A percentile compares a stretch with the other conserved stretches of the same genome.
phyloP scores from a whole-genome alignment of 1,140 invertebrate genomes.

The Patella vulgata region DNA sequence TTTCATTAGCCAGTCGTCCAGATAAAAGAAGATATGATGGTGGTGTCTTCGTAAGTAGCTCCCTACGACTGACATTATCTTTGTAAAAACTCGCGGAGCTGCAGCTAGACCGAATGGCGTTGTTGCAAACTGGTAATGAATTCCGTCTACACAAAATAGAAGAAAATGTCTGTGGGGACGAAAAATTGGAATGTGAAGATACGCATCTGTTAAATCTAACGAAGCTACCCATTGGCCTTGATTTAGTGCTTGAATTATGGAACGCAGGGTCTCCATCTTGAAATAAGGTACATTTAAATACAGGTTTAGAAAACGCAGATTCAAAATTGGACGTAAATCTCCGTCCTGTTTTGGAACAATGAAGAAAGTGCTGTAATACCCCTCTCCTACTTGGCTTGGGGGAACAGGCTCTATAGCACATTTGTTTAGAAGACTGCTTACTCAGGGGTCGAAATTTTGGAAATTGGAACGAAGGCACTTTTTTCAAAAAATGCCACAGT shows the following conservation, averaged over 20 bases:
- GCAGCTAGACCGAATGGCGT: conserved; percentile 8
- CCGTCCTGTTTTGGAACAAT: conserved; percentile 21
- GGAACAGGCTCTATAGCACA: conserved; percentile 15
- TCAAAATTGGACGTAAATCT: conserved; percentile 20
- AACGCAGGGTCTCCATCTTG: conserved; percentile 22
- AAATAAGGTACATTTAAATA: conserved; percentile 21
- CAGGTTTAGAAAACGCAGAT: conserved; percentile 15
- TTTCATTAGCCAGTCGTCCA: conserved; percentile 26
- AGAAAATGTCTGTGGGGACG: conserved; percentile 11
- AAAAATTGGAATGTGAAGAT: conserved; percentile 23
- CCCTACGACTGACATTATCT: conserved; percentile 15
- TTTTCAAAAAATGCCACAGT: too few species aligned
- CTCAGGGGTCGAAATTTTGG: too few species aligned
- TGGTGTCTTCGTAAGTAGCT: background rate
- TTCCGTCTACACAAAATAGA: conserved; percentile 7
- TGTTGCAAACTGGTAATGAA: conserved; percentile 7
- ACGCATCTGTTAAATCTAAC: conserved; percentile 22
- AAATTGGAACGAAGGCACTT: too few species aligned
- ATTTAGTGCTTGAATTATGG: conserved; percentile 18
- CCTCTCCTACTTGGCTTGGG: background rate
- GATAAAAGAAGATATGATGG: conserved; percentile 17
- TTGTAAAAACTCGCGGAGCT: conserved; percentile 18
- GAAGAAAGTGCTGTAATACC: conserved; percentile 28
- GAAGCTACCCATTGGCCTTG: conserved; percentile 14
- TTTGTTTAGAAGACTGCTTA: too few species aligned